A percentile compares a stretch with the other conserved stretches of the same genome.
Conservation (phyloP, 2,888 invertebrate species). For the Eilema griseolum region DNA sequence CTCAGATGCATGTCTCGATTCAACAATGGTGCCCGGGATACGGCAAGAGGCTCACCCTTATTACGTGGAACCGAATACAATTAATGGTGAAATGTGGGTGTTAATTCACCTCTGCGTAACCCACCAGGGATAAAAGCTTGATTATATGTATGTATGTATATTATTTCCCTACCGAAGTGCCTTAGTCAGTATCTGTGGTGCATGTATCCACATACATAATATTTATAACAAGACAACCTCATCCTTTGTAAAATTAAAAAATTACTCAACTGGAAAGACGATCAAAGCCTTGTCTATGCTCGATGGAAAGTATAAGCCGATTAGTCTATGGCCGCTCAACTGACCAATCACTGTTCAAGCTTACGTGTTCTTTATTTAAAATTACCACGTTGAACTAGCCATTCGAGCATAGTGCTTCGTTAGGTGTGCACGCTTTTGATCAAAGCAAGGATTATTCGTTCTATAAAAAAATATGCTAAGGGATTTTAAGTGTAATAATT, state of each 20-base stretch:
- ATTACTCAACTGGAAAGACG: conserved; percentile 60
- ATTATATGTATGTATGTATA: too few species aligned
- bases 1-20: too few species aligned
- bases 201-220: too few species aligned
- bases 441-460: conserved; percentile 53
- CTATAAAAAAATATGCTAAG: conserved; percentile 55
- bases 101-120: too few species aligned
- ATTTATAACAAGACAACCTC: too few species aligned
- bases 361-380: conserved; percentile 74
- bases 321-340: conserved; percentile 72
- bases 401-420: conserved; percentile 53
- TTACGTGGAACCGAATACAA: too few species aligned
- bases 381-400: conserved; percentile 57
- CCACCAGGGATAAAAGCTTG: too few species aligned
- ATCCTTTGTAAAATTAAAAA: conserved; percentile 70
- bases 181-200: too few species aligned
- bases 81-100: too few species aligned
- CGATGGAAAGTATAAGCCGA: conserved; percentile 71
- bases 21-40: too few species aligned
- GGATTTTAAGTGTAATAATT: conserved; percentile 27
- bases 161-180: too few species aligned
- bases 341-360: conserved; percentile 75
- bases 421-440: conserved; percentile 52
- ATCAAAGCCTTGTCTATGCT: conserved; percentile 75
- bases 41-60: too few species aligned